Evolutionary conservation across 2,113 vertebrate genomes (phyloP).

Genomic region (Varanus komodoensis): DNA sequence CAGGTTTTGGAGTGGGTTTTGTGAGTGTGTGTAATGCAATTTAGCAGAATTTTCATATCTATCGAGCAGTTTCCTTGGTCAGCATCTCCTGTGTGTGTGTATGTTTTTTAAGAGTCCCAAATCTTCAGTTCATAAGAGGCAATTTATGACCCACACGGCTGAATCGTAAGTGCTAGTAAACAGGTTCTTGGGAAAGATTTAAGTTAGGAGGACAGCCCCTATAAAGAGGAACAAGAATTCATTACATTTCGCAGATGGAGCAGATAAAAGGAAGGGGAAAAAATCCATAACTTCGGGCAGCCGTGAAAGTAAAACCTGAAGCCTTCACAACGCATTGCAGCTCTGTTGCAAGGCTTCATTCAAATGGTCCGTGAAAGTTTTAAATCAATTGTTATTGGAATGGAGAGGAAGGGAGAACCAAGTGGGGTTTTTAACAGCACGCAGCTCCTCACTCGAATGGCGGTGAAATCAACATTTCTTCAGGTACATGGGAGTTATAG

Average conservation of each 20-base stretch:
- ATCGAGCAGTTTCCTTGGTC: constrained; percentile 42
- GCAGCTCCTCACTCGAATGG: neutral
- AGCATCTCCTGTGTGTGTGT: constrained; percentile 32
- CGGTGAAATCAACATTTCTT: neutral
- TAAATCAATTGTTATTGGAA: constrained; percentile 30
- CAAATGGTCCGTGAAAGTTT: neutral
- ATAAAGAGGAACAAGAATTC: constrained; percentile 74
- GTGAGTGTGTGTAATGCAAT: constrained; percentile 17
- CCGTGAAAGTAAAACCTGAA: constrained; percentile 11
- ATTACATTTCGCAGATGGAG: constrained; percentile 73
- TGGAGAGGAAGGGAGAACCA: neutral
- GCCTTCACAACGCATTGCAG: constrained; percentile 41
- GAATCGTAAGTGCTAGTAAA: constrained; percentile 71
- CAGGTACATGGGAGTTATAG: neutral
- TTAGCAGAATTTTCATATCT: constrained; percentile 45
- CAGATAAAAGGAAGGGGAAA: constrained; percentile 62
- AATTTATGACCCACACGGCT: constrained; percentile 62
- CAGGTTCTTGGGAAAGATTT: constrained; percentile 74
- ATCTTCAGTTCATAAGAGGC: constrained; percentile 57
- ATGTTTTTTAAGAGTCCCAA: constrained; percentile 48
- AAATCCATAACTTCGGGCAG: constrained; percentile 65
- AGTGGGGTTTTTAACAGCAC: neutral
- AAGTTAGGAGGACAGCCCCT: constrained; percentile 68
- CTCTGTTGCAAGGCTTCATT: constrained; percentile 44
- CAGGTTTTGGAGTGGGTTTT: neutral